Evolutionary conservation across 37 sponge, comb jelly and placozoan genomes (phyloP).

Genomic region (Chondrilla cf. caribensis): DNA sequence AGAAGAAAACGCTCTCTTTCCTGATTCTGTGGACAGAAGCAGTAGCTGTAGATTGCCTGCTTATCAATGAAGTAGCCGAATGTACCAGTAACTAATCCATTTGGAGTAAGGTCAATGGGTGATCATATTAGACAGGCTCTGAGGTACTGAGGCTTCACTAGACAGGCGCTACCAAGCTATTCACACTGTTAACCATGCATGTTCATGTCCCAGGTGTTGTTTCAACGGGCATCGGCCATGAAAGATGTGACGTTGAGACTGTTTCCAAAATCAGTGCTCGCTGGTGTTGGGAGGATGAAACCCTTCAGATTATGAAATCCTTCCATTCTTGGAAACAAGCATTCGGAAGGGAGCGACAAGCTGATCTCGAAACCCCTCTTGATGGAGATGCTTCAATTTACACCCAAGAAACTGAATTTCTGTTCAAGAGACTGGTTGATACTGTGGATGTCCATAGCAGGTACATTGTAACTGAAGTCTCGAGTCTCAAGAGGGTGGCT

Average conservation of each 20-base stretch:
- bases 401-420: slow-evolving; percentile 29
- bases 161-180: too few relatives aligned
- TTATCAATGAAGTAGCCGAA: too few relatives aligned
- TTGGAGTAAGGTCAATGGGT: too few relatives aligned
- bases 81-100: too few relatives aligned
- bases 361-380: background rate
- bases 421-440: slow-evolving; percentile 16
- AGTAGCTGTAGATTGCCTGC: too few relatives aligned
- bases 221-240: background rate
- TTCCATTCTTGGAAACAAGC: background rate
- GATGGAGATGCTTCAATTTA: background rate
- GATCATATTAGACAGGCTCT: too few relatives aligned
- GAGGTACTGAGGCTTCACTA: too few relatives aligned
- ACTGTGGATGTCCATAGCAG: background rate
- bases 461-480: slow-evolving; percentile 40
- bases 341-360: background rate
- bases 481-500: slow-evolving; percentile 48
- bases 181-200: too few relatives aligned
- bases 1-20: too few relatives aligned
- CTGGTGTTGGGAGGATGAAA: slow-evolving; percentile 67
- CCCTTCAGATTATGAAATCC: slow-evolving; percentile 37
- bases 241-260: too few relatives aligned
- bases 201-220: background rate
- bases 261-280: slow-evolving; percentile 43
- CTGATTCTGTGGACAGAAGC: too few relatives aligned